Evolutionary conservation across 2,888 invertebrate genomes (phyloP), one percentile per base, ranked within the genome.

Genomic region (Tetramorium bicarinatum): DNA sequence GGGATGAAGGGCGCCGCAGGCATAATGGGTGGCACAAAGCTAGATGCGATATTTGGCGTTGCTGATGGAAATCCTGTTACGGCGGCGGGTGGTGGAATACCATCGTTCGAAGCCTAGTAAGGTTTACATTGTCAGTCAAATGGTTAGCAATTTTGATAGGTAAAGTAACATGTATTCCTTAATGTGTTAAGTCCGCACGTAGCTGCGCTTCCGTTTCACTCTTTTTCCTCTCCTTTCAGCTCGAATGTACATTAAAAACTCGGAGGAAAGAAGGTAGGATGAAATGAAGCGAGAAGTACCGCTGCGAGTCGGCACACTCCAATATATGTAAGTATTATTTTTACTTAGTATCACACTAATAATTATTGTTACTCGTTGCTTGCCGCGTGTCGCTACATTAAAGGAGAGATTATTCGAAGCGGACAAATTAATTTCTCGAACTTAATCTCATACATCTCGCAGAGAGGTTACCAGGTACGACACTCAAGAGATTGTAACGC

Each of bases 21-120:
- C 89, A 94, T 92, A 87, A 95, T 94, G 38, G 95, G 93, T 61
- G 93, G 93, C 25, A 93, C 94, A 85, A 94, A 94, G 64, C 91
- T 91, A 34, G 94, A 91, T 54, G 92, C 87, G 85, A 94, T 92
- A 71, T 83, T 93, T 61, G 94, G 93, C 54, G 93, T 91, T 59
- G 92, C 83, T 47, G 94, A 86, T 87, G 94, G 93, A 88, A 94
- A 95, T 59, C 94, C 94, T 72, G 94, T 90, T 61, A 94, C 92
- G 21, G 93, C 88, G 7, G 91, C 87, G 54, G 94, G 88, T 82
- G 94, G 90, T 72, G 94, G 91, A 87, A 95, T 94, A 75, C 94
- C 93, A 88, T 95, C 95, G 75, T 93, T 95, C n/a, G 94, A 94
- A 85, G 94, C 94, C 95, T 94, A 67, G 76, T 52, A 69, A 69